Evolutionary conservation across 2,113 vertebrate genomes (phyloP).

Genomic region (Dasyprocta punctata): DNA sequence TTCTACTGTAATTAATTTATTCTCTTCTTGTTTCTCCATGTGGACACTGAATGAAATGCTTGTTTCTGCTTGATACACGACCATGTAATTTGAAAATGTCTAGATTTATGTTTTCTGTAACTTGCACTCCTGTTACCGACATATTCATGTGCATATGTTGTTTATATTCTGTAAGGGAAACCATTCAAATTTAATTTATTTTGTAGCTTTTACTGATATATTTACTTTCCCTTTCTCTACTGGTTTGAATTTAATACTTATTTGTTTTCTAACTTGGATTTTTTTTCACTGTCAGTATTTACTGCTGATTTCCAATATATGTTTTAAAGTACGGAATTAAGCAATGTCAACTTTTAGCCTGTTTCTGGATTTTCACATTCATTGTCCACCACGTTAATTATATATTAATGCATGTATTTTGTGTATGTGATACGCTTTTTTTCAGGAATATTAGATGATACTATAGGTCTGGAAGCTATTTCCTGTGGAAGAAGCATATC

Average conservation of each 20-base stretch:
- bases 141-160: background rate
- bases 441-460: background rate
- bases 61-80: background rate
- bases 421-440: background rate
- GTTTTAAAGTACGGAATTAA: background rate
- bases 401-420: background rate
- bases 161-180: background rate
- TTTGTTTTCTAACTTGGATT: background rate
- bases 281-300: background rate
- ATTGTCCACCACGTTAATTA: background rate
- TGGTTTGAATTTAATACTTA: conserved; percentile 27
- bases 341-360: background rate
- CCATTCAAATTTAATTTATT: background rate
- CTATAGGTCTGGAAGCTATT: background rate
- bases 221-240: background rate
- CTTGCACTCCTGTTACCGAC: background rate
- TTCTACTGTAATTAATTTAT: background rate
- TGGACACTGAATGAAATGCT: conserved; percentile 1
- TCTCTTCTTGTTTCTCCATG: conserved; percentile 14
- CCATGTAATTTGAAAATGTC: conserved; percentile 10
- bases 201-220: conserved; percentile 21
- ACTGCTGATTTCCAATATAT: background rate
- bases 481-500: background rate
- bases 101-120: background rate
- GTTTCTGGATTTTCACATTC: background rate